These are phyloP conservation scores for Thumatha senex DNA, from an alignment of 2,888 invertebrate genomes.

Conservation along the genomic window DNA sequence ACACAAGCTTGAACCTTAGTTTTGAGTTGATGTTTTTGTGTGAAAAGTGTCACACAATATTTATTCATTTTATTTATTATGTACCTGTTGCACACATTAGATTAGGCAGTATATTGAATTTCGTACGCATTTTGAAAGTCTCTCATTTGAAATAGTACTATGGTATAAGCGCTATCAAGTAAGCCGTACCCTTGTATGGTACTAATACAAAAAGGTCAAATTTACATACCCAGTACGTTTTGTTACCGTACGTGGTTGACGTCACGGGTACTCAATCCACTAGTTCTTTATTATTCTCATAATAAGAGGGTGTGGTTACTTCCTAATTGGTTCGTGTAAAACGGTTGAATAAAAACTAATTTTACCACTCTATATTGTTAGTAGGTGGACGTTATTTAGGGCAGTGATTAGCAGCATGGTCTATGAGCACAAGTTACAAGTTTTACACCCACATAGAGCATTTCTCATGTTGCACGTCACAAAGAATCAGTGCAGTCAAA, in stretches of 20 bases:
- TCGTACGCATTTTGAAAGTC: neutral
- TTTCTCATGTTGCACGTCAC: conserved; percentile 51
- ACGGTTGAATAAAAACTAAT: neutral
- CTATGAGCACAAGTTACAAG: conserved; percentile 22
- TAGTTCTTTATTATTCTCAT: neutral
- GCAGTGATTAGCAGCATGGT: conserved; percentile 20
- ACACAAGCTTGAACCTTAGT: too few relatives aligned
- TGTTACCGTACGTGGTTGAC: neutral
- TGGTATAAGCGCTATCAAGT: too few relatives aligned
- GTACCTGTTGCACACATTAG: too few relatives aligned
- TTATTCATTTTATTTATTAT: neutral
- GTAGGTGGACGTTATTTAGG: conserved; percentile 10
- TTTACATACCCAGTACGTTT: neutral
- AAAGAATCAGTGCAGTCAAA: conserved; percentile 64
- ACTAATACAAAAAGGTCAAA: too few relatives aligned
- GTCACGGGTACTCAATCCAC: neutral
- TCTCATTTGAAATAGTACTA: neutral
- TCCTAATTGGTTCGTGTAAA: neutral
- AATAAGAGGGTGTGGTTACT: neutral
- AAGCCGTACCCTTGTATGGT: too few relatives aligned
- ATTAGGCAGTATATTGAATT: neutral
- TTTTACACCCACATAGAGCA: conserved; percentile 26
- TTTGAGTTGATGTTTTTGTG: too few relatives aligned
- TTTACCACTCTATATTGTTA: conserved; percentile 2
- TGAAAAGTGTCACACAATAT: neutral